phyloP scores from a whole-genome alignment of 2,888 invertebrate species.

The Himalopsyche tibetana region DNA sequence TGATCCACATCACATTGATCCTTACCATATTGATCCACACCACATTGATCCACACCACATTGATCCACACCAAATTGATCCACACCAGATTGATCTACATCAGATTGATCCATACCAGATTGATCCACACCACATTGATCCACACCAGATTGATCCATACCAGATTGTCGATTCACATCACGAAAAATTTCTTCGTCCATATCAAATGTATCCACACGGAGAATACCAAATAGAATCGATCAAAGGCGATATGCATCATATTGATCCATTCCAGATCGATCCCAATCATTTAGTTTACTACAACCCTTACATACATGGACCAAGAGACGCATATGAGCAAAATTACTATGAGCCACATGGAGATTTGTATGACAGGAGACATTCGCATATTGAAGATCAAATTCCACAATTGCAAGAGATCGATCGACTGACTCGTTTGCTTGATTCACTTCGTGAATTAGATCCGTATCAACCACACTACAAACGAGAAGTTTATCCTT shows the following conservation, averaged over 20 bases:
- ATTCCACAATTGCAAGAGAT: slow-evolving; percentile 2
- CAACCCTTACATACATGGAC: not conserved
- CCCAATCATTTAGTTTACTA: not conserved
- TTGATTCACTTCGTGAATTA: not conserved
- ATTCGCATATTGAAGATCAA: not conserved
- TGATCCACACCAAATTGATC: not conserved
- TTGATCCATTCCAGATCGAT: not conserved
- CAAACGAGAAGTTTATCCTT: not conserved
- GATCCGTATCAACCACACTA: not conserved
- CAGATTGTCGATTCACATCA: not conserved
- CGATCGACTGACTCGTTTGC: slow-evolving; percentile 1
- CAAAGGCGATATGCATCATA: not conserved
- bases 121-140: not conserved
- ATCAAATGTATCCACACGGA: not conserved
- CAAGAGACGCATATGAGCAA: not conserved
- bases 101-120: not conserved
- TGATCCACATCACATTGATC: not conserved
- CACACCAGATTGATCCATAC: not conserved
- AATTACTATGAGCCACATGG: not conserved
- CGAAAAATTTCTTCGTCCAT: not conserved
- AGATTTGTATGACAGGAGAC: not conserved
- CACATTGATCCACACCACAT: not conserved
- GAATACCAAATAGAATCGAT: not conserved
- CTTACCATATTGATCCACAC: not conserved
- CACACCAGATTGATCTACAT: not conserved